Conservation (phyloP, 2,113 vertebrate species). For the Ginglymostoma cirratum region DNA sequence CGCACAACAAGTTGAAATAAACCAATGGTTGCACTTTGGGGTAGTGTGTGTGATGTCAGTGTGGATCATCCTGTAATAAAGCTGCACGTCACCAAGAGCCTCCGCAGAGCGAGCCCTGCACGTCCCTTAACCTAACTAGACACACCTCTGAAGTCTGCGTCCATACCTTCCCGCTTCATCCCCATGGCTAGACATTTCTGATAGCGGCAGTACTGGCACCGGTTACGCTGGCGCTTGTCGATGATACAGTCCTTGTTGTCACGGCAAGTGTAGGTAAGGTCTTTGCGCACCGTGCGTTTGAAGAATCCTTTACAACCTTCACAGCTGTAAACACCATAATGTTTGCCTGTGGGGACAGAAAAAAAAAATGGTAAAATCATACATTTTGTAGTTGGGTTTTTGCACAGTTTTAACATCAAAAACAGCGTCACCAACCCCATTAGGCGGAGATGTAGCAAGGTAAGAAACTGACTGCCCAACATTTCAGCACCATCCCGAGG, state of each 20-base stretch:
- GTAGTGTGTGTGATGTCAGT: background rate
- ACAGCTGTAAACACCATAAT: conserved; percentile 97
- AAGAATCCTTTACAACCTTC: conserved; percentile 99
- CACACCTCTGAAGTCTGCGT: conserved; percentile 38
- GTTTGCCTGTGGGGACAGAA: conserved; percentile 66
- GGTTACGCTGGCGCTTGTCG: conserved; percentile 96
- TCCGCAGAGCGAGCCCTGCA: conserved; percentile 17
- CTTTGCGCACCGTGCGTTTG: conserved; percentile 92
- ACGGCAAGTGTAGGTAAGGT: conserved; percentile 91
- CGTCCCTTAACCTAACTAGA: conserved; percentile 39
- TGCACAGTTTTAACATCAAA: background rate
- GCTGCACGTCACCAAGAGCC: conserved; percentile 13
- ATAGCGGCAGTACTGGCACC: conserved; percentile 98
- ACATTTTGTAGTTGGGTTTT: background rate
- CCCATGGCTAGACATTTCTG: conserved; percentile 99
- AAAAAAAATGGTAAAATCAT: background rate
- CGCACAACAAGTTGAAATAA: background rate
- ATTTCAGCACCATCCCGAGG: background rate
- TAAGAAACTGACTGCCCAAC: background rate
- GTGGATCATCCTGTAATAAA: conserved; percentile 17
- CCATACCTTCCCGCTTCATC: conserved; percentile 98
- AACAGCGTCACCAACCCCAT: background rate
- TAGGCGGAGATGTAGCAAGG: background rate
- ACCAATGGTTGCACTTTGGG: background rate
- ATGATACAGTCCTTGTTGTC: conserved; percentile 97